A percentile compares a stretch with the other conserved stretches of the same genome.
These are phyloP conservation scores for Drosophila rellima DNA, from an alignment of 2,888 invertebrate genomes.

Conservation along the genomic window DNA sequence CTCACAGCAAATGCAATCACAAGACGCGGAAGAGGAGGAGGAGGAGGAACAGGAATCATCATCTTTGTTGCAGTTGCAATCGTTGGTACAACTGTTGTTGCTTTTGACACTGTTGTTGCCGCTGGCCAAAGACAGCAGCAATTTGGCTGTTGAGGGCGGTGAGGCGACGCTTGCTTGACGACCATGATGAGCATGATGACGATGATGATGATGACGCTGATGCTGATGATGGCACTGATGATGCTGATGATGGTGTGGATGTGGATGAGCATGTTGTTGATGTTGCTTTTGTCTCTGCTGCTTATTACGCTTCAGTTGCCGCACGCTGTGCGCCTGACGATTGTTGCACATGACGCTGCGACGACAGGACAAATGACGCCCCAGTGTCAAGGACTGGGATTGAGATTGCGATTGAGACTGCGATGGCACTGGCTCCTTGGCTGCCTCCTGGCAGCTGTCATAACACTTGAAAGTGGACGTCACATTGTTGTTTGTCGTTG, in stretches of 20 bases:
- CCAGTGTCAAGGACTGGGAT: constrained; percentile 25
- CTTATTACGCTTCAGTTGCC: constrained; percentile 78
- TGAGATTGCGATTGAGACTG: constrained; percentile 12
- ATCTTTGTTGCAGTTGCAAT: constrained; percentile 43
- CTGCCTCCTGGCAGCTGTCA: constrained; percentile 65
- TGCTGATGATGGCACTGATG: constrained; percentile 18
- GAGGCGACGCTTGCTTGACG: constrained; percentile 27
- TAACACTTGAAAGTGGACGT: constrained; percentile 66
- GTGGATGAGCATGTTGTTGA: constrained; percentile 16
- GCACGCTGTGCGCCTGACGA: constrained; percentile 72
- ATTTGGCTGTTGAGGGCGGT: constrained; percentile 68
- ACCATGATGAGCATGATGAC: constrained; percentile 30
- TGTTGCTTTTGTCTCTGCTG: constrained; percentile 51
- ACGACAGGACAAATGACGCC: constrained; percentile 71
- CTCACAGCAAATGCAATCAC: constrained; percentile 46
- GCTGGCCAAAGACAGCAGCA: constrained; percentile 72
- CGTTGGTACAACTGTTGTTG: constrained; percentile 29
- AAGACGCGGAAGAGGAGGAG: constrained; percentile 43
- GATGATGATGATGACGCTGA: constrained; percentile 26
- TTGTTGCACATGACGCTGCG: constrained; percentile 76
- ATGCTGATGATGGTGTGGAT: constrained; percentile 15
- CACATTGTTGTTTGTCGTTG: constrained; percentile 24
- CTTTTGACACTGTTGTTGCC: constrained; percentile 38
- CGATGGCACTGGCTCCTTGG: constrained; percentile 27
- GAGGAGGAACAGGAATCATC: constrained; percentile 40